Evolutionary conservation across 1,140 invertebrate genomes (phyloP).

Genomic region (Akabosia matsudoensis): DNA sequence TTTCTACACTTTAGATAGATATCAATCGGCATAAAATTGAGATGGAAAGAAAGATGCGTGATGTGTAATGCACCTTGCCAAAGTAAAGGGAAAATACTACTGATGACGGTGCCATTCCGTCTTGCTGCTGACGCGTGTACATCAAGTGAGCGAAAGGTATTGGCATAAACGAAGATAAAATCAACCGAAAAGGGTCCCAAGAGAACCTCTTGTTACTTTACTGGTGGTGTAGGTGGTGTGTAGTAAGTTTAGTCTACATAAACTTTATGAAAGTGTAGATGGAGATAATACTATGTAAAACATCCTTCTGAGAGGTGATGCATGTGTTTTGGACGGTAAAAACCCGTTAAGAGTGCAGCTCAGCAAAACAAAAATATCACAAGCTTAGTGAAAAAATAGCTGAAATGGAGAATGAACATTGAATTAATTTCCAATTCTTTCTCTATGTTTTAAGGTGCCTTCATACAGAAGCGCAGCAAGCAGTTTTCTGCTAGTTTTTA

Average conservation of each 20-base stretch:
- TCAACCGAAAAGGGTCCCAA: background rate
- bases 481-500: no score
- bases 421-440: background rate
- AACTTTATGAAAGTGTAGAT: background rate
- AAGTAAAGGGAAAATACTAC: no score
- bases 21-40: background rate
- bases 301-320: no score
- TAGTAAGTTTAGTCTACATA: background rate
- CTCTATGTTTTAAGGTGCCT: no score
- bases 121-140: background rate
- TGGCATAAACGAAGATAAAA: constrained; percentile 23
- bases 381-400: background rate
- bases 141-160: background rate
- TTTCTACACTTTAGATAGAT: background rate
- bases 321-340: no score
- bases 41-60: background rate
- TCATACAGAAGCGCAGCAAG: no score
- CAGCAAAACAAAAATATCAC: background rate
- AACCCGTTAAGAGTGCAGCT: no score
- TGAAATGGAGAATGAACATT: background rate
- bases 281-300: no score
- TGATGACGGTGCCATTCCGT: background rate
- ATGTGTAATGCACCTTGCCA: background rate
- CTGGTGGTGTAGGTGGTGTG: background rate
- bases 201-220: background rate